Conservation (phyloP, 2,113 vertebrate genomes). For the Cercopithecus mona region DNA sequence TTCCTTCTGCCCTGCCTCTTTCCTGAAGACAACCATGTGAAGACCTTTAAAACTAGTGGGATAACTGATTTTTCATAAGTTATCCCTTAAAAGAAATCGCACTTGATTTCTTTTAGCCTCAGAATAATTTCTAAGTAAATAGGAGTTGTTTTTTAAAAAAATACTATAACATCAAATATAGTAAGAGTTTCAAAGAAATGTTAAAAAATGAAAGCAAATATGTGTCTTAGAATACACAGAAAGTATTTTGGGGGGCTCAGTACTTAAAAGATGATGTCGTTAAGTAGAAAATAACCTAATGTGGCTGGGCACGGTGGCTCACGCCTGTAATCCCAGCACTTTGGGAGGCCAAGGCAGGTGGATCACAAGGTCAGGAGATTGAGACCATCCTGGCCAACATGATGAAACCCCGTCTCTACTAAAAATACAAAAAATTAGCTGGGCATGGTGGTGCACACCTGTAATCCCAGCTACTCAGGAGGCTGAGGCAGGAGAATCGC, state of each 20-base stretch:
- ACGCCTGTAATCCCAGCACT: too few relatives aligned
- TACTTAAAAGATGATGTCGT: background rate
- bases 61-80: conserved; percentile 22
- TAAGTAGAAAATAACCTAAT: conserved; percentile 6
- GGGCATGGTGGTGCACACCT: too few relatives aligned
- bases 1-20: background rate
- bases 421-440: too few relatives aligned
- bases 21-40: background rate
- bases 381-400: too few relatives aligned
- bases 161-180: background rate
- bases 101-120: background rate
- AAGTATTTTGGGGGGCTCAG: background rate
- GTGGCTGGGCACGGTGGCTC: background rate
- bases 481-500: too few relatives aligned
- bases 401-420: too few relatives aligned
- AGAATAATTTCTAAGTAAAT: background rate
- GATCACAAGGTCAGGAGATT: too few relatives aligned
- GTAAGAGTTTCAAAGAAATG: conserved; percentile 26
- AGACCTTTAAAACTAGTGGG: background rate
- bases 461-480: too few relatives aligned
- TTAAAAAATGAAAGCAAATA: background rate
- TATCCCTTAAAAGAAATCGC: background rate
- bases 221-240: background rate
- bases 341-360: too few relatives aligned
- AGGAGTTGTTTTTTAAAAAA: background rate